phyloP scores from a whole-genome alignment of 1,140 invertebrate genomes.

The Elysia chlorotica region DNA sequence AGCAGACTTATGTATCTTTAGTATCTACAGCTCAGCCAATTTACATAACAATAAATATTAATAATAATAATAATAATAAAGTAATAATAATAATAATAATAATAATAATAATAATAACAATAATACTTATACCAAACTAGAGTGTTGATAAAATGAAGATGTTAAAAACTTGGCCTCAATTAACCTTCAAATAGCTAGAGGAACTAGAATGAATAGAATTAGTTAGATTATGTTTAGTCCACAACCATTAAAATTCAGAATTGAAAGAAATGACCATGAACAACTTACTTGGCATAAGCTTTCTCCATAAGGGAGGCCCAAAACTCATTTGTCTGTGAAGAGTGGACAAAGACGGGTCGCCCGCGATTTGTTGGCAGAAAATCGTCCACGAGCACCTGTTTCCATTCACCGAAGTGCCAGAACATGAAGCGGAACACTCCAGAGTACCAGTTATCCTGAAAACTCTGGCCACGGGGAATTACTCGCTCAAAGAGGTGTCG shows the following conservation, averaged over 20 bases:
- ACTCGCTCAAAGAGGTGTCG: constrained; percentile 72
- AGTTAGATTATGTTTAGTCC: too few relatives aligned
- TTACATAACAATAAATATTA: too few relatives aligned
- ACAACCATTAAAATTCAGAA: too few relatives aligned
- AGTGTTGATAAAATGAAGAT: too few relatives aligned
- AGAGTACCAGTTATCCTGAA: constrained; percentile 64
- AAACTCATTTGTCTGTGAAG: constrained; percentile 73
- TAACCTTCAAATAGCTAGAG: too few relatives aligned
- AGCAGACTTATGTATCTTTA: too few relatives aligned
- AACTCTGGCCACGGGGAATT: constrained; percentile 73
- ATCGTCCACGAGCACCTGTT: constrained; percentile 79
- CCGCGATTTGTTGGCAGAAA: constrained; percentile 70
- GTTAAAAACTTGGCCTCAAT: too few relatives aligned
- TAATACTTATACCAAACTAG: too few relatives aligned
- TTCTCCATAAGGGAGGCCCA: constrained; percentile 83
- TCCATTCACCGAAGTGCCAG: constrained; percentile 80
- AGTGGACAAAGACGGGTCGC: constrained; percentile 73
- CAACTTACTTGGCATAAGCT: constrained; percentile 82
- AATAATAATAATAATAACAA: too few relatives aligned
- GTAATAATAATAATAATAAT: neutral
- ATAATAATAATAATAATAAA: neutral
- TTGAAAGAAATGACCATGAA: too few relatives aligned
- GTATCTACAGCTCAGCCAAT: too few relatives aligned
- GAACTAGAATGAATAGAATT: too few relatives aligned
- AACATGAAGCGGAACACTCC: constrained; percentile 72